Conservation (phyloP, 2,113 vertebrate genomes). For the Irena cyanogastra region DNA sequence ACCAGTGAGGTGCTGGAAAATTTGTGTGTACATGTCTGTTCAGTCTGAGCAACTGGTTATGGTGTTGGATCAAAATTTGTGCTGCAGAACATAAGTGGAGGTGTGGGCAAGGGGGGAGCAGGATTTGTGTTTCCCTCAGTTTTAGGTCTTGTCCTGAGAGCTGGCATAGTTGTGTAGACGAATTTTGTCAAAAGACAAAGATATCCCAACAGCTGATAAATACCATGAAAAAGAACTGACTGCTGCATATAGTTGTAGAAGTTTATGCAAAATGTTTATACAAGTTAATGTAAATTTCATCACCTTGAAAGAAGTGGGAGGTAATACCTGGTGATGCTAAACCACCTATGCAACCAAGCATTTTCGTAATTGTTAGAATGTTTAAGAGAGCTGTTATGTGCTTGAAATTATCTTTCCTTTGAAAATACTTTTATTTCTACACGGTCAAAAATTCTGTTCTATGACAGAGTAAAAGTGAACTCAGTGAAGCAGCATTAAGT, state of each 20-base stretch:
- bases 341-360: background rate
- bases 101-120: background rate
- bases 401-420: background rate
- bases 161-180: background rate
- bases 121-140: background rate
- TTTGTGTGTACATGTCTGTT: background rate
- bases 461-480: background rate
- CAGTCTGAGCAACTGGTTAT: background rate
- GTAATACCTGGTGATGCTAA: background rate
- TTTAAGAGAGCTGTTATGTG: background rate
- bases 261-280: background rate
- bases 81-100: background rate
- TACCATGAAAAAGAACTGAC: constrained; percentile 9
- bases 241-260: background rate
- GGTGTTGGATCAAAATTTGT: background rate
- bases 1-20: background rate
- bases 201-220: background rate
- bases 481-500: background rate
- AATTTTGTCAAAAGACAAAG: constrained; percentile 10
- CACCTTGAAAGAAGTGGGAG: background rate
- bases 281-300: background rate
- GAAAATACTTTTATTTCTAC: background rate
- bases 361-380: background rate
- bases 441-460: background rate
- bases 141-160: background rate